These are phyloP conservation scores for Caenorhabditis tropicalis DNA, from an alignment of 1,140 invertebrate genomes.

Conservation along the genomic window DNA sequence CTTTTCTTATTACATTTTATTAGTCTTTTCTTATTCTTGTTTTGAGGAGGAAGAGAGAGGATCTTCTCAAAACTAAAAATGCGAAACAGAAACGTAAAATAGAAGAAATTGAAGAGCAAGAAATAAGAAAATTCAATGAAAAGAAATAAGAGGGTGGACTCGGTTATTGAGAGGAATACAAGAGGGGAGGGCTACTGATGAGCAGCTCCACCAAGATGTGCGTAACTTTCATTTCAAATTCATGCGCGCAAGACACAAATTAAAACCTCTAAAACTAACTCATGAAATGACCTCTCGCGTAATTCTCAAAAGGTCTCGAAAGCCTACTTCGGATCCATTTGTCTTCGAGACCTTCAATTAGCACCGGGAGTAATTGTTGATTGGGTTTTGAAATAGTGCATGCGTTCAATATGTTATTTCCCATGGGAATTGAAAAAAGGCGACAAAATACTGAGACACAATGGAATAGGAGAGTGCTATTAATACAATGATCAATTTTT, in stretches of 20 bases:
- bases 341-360: background rate
- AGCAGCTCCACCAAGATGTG: background rate
- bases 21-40: background rate
- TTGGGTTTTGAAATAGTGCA: constrained; percentile 7
- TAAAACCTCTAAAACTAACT: constrained; percentile 29
- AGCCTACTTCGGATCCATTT: background rate
- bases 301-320: background rate
- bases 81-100: constrained; percentile 22
- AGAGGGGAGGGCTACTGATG: background rate
- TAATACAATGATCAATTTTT: too few species aligned
- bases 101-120: constrained; percentile 25
- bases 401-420: background rate
- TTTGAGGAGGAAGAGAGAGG: background rate
- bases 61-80: background rate
- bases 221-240: constrained; percentile 31
- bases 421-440: too few species aligned
- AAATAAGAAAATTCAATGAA: constrained; percentile 15
- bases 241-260: constrained; percentile 23
- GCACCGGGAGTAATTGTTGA: background rate
- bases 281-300: background rate
- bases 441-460: too few species aligned
- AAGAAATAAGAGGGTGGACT: constrained; percentile 6
- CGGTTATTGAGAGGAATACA: constrained; percentile 11
- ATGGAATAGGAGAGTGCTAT: too few species aligned
- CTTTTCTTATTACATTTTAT: constrained; percentile 5